phyloP scores from a whole-genome alignment of 2,888 invertebrate genomes.

The Rhagonycha fulva region DNA sequence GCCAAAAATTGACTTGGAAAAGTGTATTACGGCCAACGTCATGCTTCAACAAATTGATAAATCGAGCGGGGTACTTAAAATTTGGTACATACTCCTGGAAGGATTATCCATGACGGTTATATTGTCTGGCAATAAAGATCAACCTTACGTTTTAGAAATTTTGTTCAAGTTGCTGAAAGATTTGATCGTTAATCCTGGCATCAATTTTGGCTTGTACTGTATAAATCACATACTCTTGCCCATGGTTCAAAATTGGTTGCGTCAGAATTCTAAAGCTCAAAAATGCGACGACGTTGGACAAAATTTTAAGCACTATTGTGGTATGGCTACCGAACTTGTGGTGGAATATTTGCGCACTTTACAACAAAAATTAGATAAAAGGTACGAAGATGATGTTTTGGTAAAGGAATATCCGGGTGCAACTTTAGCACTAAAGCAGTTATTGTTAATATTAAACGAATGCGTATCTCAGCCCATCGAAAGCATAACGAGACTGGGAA shows the following conservation, averaged over 20 bases:
- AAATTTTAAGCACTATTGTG: constrained; percentile 94
- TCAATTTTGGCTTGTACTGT: constrained; percentile 88
- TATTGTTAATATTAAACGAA: constrained; percentile 84
- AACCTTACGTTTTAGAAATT: constrained; percentile 86
- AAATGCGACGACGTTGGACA: constrained; percentile 80
- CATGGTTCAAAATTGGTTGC: constrained; percentile 91
- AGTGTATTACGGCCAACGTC: constrained; percentile 57
- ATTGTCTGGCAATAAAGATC: constrained; percentile 75
- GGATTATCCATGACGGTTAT: constrained; percentile 82
- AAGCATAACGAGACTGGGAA: constrained; percentile 87
- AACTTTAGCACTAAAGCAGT: constrained; percentile 83
- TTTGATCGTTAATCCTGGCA: constrained; percentile 79
- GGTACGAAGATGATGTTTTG: constrained; percentile 37
- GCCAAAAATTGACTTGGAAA: constrained; percentile 55
- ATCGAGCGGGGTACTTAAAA: constrained; percentile 82
- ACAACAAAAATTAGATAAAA: constrained; percentile 60
- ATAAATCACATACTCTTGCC: constrained; percentile 90
- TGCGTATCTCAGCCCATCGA: constrained; percentile 90
- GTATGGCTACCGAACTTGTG: constrained; percentile 87
- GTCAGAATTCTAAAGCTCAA: constrained; percentile 66
- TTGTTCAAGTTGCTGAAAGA: constrained; percentile 83
- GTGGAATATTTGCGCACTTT: constrained; percentile 83
- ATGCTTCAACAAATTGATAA: constrained; percentile 73
- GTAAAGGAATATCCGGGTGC: constrained; percentile 60
- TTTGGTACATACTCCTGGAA: constrained; percentile 89